Evolutionary conservation across 2,797 vertebrate genomes (phyloP).

Genomic region (Sciaenops ocellatus): DNA sequence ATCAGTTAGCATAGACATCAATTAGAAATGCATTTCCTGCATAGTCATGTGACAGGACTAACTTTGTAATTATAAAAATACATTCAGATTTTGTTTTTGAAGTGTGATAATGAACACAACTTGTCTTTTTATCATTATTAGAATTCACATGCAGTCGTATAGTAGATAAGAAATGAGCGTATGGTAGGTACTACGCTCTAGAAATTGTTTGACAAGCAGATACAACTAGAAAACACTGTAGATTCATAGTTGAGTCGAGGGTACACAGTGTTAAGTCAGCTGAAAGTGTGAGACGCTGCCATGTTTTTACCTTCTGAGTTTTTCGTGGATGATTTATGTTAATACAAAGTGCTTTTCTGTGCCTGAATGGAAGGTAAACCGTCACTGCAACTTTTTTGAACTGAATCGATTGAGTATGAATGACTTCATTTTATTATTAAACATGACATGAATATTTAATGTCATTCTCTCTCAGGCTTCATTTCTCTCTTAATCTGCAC

Average conservation of each 20-base stretch:
- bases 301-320: constrained; percentile 26
- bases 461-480: constrained; percentile 41
- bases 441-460: constrained; percentile 71
- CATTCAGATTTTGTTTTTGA: neutral
- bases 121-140: neutral
- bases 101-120: neutral
- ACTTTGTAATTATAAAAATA: neutral
- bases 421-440: constrained; percentile 78
- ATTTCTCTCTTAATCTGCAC: constrained; percentile 45
- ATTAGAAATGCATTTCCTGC: neutral
- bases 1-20: neutral
- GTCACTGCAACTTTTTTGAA: constrained; percentile 44
- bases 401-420: constrained; percentile 59
- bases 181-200: neutral
- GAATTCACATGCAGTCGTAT: neutral
- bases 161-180: neutral
- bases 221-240: neutral
- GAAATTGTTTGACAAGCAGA: neutral
- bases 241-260: neutral
- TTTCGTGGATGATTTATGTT: constrained; percentile 33
- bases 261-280: constrained; percentile 1
- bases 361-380: constrained; percentile 26
- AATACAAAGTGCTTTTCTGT: constrained; percentile 34
- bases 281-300: neutral
- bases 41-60: neutral